A percentile compares a stretch with the other conserved stretches of the same genome.
These are phyloP conservation scores for Herpetotheres cachinnans DNA, from an alignment of 2,113 vertebrate species.

Conservation along the genomic window DNA sequence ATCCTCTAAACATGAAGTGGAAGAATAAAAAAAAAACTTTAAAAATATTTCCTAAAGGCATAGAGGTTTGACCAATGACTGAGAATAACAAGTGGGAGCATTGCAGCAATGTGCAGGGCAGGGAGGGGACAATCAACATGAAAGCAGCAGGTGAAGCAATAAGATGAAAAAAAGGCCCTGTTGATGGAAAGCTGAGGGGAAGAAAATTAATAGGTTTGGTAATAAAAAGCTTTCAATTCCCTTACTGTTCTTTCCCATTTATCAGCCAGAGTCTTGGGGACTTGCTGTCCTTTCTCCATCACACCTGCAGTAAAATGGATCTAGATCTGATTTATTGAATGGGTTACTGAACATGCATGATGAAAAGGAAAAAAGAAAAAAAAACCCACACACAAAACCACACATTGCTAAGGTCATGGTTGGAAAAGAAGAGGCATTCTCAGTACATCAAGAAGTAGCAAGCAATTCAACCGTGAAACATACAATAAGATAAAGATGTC, in stretches of 20 bases:
- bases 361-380: not conserved
- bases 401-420: not conserved
- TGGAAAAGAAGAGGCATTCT: not conserved
- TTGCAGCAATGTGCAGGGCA: fast-evolving
- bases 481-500: not conserved
- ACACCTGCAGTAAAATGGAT: not conserved
- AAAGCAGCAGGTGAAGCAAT: not conserved
- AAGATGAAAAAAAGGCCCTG: not conserved
- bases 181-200: not conserved
- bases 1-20: not conserved
- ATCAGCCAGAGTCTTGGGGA: not conserved
- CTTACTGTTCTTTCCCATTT: not conserved
- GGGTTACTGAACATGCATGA: not conserved
- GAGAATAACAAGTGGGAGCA: not conserved
- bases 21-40: not conserved
- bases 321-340: not conserved
- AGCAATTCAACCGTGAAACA: not conserved
- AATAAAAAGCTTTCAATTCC: not conserved
- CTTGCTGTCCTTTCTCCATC: not conserved
- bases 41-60: not conserved
- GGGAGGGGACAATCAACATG: not conserved
- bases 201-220: not conserved
- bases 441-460: not conserved
- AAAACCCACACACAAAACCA: not conserved
- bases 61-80: not conserved